Evolutionary conservation across 1,140 invertebrate genomes (phyloP).

Genomic region (Asbolus verrucosus): DNA sequence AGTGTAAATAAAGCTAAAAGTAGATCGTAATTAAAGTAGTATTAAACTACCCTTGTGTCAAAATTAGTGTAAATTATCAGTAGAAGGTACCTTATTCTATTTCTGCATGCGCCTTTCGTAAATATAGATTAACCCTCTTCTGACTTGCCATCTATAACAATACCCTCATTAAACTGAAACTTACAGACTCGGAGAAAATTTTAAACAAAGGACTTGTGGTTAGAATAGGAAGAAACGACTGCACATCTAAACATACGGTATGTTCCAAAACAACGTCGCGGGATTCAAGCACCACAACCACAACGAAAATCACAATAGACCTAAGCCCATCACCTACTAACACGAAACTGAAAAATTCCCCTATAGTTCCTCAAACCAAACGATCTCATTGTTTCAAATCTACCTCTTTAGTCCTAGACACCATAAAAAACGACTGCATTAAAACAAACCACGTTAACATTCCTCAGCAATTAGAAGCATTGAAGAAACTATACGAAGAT

Average conservation of each 20-base stretch:
- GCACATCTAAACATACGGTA: constrained; percentile 58
- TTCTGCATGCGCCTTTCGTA: constrained; percentile 44
- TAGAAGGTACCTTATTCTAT: constrained; percentile 45
- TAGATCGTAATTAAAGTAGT: constrained; percentile 26
- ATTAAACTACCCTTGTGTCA: neutral
- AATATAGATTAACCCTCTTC: constrained; percentile 32
- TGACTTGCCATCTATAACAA: constrained; percentile 38
- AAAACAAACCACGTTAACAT: constrained; percentile 49
- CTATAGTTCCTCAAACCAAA: constrained; percentile 52
- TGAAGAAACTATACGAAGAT: constrained; percentile 64
- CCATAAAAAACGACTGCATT: constrained; percentile 55
- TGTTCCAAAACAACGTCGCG: constrained; percentile 61
- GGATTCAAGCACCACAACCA: constrained; percentile 59
- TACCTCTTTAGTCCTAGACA: constrained; percentile 63
- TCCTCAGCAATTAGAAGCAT: constrained; percentile 61
- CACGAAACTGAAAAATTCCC: constrained; percentile 37
- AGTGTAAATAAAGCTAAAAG: constrained; percentile 37
- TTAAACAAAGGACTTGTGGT: constrained; percentile 64
- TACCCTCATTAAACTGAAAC: constrained; percentile 29
- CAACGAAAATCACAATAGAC: constrained; percentile 66
- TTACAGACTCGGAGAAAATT: constrained; percentile 60
- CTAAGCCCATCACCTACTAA: constrained; percentile 61
- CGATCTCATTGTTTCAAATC: constrained; percentile 64
- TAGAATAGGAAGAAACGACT: constrained; percentile 61
- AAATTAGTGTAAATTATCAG: constrained; percentile 17